A percentile compares a stretch with the other conserved stretches of the same genome.
These are phyloP conservation scores for Polymixis lichenea DNA, from an alignment of 2,888 invertebrate genomes.

Conservation along the genomic window DNA sequence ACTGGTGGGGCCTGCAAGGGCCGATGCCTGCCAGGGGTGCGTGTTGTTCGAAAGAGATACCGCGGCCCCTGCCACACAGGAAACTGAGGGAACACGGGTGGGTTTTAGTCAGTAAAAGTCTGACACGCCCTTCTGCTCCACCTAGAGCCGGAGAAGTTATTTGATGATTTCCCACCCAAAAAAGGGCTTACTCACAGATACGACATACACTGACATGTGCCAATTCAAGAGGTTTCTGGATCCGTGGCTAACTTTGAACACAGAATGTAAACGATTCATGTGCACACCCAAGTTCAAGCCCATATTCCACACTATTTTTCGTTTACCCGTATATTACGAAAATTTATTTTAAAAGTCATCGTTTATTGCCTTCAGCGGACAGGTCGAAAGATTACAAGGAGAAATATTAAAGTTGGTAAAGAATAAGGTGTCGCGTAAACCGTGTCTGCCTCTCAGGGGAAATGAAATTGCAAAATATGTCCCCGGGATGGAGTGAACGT, in stretches of 20 bases:
- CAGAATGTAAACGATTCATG: background rate
- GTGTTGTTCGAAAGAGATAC: too few relatives aligned
- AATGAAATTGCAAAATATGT: slow-evolving; percentile 89
- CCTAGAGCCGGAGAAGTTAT: too few relatives aligned
- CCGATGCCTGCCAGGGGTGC: too few relatives aligned
- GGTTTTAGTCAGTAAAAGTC: too few relatives aligned
- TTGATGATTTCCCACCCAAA: too few relatives aligned
- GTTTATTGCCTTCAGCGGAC: slow-evolving; percentile 68
- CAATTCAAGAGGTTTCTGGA: background rate
- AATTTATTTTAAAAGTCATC: slow-evolving; percentile 45
- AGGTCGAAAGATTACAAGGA: slow-evolving; percentile 77
- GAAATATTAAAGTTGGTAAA: slow-evolving; percentile 82
- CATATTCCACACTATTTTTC: slow-evolving; percentile 11
- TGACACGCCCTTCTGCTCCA: too few relatives aligned
- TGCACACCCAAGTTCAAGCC: background rate
- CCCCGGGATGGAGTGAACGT: slow-evolving; percentile 77
- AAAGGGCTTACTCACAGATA: too few relatives aligned
- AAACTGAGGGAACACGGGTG: too few relatives aligned
- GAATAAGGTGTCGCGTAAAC: slow-evolving; percentile 82
- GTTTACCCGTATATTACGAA: slow-evolving; percentile 9
- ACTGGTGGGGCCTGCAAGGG: too few relatives aligned
- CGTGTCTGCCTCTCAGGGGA: slow-evolving; percentile 80
- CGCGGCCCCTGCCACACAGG: too few relatives aligned
- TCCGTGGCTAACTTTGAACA: background rate
- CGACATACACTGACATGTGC: too few relatives aligned